Conservation (phyloP, 2,797 vertebrate genomes). For the Linurgus olivaceus region DNA sequence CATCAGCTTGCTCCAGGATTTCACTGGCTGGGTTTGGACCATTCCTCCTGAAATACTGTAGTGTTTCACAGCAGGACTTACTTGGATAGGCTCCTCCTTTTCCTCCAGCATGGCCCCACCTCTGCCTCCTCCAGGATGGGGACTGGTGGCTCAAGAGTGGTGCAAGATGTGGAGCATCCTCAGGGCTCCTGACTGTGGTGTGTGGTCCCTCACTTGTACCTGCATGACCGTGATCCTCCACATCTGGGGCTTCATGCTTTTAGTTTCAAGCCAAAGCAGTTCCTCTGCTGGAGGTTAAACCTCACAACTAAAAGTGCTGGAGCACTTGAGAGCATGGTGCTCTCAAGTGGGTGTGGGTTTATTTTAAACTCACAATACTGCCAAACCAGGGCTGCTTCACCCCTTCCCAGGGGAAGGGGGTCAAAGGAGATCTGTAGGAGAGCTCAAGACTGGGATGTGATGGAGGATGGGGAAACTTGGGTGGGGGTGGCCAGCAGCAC, state of each 20-base stretch:
- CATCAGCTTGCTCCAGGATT: background rate
- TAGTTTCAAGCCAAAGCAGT: background rate
- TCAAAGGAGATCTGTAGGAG: background rate
- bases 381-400: background rate
- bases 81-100: background rate
- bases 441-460: background rate
- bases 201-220: background rate
- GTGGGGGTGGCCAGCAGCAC: background rate
- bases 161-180: background rate
- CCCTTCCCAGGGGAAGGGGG: background rate
- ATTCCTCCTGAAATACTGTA: background rate
- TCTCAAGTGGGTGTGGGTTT: background rate
- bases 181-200: background rate
- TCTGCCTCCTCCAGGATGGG: background rate
- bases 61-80: background rate
- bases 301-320: background rate
- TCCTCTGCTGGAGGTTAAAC: background rate
- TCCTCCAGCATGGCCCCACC: background rate
- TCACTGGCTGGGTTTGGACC: background rate
- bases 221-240: background rate
- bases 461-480: background rate
- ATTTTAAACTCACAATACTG: background rate
- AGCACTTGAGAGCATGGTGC: background rate
- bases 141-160: background rate
- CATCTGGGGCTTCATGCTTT: background rate